A percentile compares a stretch with the other conserved stretches of the same genome.
Evolutionary conservation across 1,140 invertebrate species (phyloP).

Genomic region (Cherax destructor): DNA sequence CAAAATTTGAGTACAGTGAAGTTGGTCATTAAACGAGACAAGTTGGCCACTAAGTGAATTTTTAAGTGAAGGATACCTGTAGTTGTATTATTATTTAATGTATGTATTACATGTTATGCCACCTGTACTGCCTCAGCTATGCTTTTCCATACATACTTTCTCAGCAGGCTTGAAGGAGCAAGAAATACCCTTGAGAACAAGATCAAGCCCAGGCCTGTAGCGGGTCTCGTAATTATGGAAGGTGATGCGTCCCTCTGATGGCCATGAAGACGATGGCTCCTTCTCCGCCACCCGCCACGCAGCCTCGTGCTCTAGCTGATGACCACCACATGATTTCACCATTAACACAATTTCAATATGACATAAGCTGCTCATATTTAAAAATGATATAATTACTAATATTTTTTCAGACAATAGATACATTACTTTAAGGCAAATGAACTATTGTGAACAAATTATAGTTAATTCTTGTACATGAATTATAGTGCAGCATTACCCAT

Average conservation of each 20-base stretch:
- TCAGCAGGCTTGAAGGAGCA: slow-evolving; percentile 43
- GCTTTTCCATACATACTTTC: slow-evolving; percentile 13
- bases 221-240: slow-evolving; percentile 87
- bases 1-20: too few species aligned
- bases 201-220: slow-evolving; percentile 87
- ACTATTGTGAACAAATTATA: too few species aligned
- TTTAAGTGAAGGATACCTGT: not conserved
- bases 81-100: too few species aligned
- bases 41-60: not conserved
- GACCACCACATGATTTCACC: not conserved
- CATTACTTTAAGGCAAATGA: too few species aligned
- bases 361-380: too few species aligned
- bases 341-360: too few species aligned
- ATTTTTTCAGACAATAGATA: too few species aligned
- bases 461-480: too few species aligned
- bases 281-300: slow-evolving; percentile 81
- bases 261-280: slow-evolving; percentile 80
- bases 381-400: too few species aligned
- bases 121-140: not conserved
- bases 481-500: too few species aligned
- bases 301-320: slow-evolving; percentile 78
- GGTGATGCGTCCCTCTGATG: slow-evolving; percentile 82
- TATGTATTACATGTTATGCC: too few species aligned
- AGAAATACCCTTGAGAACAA: slow-evolving; percentile 84
- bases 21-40: not conserved